Conservation (phyloP, 2,797 vertebrate species). For the Parauchenoglanis ngamensis region DNA sequence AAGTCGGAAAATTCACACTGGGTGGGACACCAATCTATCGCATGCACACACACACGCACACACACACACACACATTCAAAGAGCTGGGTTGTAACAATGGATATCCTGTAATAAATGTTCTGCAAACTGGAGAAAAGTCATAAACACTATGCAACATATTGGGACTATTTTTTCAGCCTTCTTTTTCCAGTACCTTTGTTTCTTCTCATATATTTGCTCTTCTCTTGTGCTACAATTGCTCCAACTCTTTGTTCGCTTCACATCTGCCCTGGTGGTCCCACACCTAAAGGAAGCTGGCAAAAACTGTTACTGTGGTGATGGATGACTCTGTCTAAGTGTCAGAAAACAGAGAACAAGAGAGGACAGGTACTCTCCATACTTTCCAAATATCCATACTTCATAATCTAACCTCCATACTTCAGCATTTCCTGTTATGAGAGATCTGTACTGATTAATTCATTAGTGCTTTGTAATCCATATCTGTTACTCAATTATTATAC, state of each 20-base stretch:
- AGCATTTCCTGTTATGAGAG: background rate
- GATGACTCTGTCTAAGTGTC: slow-evolving; percentile 67
- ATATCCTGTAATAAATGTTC: slow-evolving; percentile 5
- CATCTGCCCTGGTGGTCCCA: slow-evolving; percentile 74
- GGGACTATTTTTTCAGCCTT: background rate
- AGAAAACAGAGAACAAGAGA: slow-evolving; percentile 30
- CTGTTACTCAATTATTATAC: background rate
- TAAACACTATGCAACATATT: background rate
- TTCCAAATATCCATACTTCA: background rate
- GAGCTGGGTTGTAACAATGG: background rate
- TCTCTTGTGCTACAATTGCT: slow-evolving; percentile 33
- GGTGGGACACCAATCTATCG: background rate
- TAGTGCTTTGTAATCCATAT: background rate
- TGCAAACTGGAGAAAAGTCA: slow-evolving; percentile 11
- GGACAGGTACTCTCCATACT: background rate
- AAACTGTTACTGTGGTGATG: slow-evolving; percentile 71
- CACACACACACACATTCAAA: background rate
- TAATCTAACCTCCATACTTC: background rate
- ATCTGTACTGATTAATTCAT: background rate
- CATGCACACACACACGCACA: background rate
- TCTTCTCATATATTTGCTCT: background rate
- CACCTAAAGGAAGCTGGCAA: slow-evolving; percentile 68
- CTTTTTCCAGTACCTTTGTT: slow-evolving; percentile 1
- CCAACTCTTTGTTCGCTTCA: slow-evolving; percentile 66
- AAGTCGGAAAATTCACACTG: background rate